phyloP scores from a whole-genome alignment of 2,113 vertebrate species.

The Datnioides undecimradiatus region DNA sequence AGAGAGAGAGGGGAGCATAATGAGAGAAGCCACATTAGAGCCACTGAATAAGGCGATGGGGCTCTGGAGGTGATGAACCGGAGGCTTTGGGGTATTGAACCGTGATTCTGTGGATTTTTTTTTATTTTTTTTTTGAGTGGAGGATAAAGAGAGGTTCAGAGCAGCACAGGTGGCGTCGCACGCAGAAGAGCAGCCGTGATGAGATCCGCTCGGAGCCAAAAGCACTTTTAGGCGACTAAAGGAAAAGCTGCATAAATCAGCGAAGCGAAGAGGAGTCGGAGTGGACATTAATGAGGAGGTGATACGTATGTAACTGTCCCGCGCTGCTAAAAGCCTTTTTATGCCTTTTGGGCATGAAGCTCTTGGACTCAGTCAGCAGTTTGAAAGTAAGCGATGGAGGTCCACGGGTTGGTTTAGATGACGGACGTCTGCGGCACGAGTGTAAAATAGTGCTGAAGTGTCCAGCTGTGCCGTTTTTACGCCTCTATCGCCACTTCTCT shows the following conservation, averaged over 20 bases:
- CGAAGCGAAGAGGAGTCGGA: background rate
- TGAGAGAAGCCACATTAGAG: background rate
- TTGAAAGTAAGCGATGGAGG: background rate
- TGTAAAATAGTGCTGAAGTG: background rate
- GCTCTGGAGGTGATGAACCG: background rate
- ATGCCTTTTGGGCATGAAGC: constrained; percentile 13
- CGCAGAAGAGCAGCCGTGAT: background rate
- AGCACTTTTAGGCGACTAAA: constrained; percentile 30
- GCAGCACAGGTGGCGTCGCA: background rate
- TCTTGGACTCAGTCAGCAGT: constrained; percentile 18
- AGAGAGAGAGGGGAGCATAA: background rate
- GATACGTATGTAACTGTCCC: background rate
- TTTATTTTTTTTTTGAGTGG: background rate
- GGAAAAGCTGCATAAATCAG: constrained; percentile 33
- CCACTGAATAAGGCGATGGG: background rate
- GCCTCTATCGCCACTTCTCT: background rate
- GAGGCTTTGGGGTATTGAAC: background rate
- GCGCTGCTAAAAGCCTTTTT: constrained; percentile 54
- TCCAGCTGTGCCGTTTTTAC: background rate
- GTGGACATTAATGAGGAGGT: constrained; percentile 48
- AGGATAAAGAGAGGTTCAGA: constrained; percentile 5
- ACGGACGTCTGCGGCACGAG: background rate
- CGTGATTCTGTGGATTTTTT: too few species aligned
- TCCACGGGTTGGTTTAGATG: background rate
- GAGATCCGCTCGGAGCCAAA: constrained; percentile 4